Conservation (phyloP, 2,113 vertebrate genomes). For the Calypte anna region DNA sequence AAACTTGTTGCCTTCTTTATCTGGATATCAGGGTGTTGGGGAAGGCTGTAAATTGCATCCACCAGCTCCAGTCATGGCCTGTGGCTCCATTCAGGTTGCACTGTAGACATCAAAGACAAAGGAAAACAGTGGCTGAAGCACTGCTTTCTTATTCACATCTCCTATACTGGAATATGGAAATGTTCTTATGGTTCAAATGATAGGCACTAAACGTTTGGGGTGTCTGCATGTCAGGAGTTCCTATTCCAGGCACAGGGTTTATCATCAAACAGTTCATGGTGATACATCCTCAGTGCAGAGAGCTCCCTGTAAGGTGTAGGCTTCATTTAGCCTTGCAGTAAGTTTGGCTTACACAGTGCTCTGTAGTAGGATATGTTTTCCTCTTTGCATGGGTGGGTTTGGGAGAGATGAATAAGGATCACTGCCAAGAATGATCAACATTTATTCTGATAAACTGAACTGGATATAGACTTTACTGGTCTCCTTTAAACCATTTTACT, state of each 20-base stretch:
- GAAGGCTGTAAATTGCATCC: not conserved
- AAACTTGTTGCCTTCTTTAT: not conserved
- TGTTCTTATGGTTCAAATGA: not conserved
- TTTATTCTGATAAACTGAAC: not conserved
- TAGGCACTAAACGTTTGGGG: rapidly evolving
- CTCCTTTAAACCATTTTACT: not conserved
- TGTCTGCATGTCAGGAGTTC: rapidly evolving
- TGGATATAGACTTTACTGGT: not conserved
- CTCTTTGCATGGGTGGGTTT: not conserved
- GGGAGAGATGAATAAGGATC: not conserved
- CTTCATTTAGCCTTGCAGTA: not conserved
- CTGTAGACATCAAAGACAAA: not conserved
- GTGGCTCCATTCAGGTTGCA: not conserved
- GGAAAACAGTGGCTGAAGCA: not conserved
- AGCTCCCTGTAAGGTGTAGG: not conserved
- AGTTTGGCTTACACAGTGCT: not conserved
- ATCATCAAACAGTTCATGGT: not conserved
- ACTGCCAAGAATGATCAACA: not conserved
- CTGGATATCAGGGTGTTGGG: not conserved
- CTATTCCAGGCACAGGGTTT: not conserved
- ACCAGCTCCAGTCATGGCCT: not conserved
- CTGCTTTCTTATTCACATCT: not conserved
- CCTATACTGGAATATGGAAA: rapidly evolving
- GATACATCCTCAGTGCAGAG: rapidly evolving
- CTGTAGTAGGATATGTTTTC: not conserved